phyloP scores from a whole-genome alignment of 2,113 vertebrate genomes.

The Sapajus apella region DNA sequence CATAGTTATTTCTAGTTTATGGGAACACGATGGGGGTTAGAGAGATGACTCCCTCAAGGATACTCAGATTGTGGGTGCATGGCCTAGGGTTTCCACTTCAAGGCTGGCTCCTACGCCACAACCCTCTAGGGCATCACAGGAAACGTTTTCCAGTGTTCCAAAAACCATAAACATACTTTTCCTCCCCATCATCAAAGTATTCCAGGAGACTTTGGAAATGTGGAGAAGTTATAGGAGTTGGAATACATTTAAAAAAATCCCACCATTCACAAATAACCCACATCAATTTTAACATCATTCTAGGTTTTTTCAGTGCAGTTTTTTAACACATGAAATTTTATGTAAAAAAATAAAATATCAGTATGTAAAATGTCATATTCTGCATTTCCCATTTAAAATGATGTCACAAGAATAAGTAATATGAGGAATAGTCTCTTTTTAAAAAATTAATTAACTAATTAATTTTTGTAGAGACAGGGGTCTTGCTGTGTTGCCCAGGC shows the following conservation, averaged over 20 bases:
- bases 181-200: no score
- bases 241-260: background rate
- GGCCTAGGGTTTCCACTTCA: background rate
- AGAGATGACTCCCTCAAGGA: background rate
- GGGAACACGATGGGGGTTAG: background rate
- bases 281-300: background rate
- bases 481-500: no score
- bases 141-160: background rate
- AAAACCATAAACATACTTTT: background rate
- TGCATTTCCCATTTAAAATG: background rate
- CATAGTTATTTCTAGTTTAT: background rate
- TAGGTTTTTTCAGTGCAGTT: background rate
- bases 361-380: background rate
- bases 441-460: no score
- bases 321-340: background rate
- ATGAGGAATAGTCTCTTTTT: background rate
- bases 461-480: no score
- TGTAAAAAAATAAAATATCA: background rate
- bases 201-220: background rate
- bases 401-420: background rate
- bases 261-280: background rate
- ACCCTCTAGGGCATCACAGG: background rate
- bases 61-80: background rate
- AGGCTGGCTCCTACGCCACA: background rate
- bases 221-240: background rate